phyloP scores from a whole-genome alignment of 64 coral and sea anemone species.

The Acropora tenuis region DNA sequence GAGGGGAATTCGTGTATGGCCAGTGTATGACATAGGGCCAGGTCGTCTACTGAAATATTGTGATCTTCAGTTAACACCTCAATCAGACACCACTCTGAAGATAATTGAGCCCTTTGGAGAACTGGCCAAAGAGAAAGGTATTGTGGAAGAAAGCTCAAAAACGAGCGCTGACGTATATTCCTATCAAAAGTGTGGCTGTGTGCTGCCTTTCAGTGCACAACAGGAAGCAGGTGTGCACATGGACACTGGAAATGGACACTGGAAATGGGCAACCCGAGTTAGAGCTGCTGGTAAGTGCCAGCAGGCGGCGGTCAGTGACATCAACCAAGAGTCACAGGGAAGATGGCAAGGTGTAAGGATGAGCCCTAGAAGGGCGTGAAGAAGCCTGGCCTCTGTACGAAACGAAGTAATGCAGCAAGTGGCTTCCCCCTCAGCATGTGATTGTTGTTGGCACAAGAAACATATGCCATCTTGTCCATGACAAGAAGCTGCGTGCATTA shows the following conservation, averaged over 20 bases:
- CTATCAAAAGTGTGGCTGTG: slow-evolving; percentile 9
- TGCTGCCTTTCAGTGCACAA: background rate
- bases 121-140: background rate
- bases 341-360: background rate
- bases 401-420: background rate
- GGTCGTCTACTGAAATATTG: background rate
- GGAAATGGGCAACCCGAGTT: slow-evolving; percentile 5
- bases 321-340: background rate
- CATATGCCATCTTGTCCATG: slow-evolving; percentile 18
- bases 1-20: background rate
- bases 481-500: background rate
- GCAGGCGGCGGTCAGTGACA: no score
- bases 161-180: slow-evolving; percentile 14
- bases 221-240: slow-evolving; percentile 12
- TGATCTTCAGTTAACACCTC: background rate
- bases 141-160: no score
- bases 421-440: slow-evolving; percentile 2
- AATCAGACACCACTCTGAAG: background rate
- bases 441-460: slow-evolving; percentile 9
- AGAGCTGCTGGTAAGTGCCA: background rate
- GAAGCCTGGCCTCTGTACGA: background rate
- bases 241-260: slow-evolving; percentile 24
- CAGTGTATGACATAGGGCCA: background rate
- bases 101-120: background rate
- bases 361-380: slow-evolving; percentile 11